Conservation (phyloP, 2,797 vertebrate genomes). For the Pangasius mekongensis region DNA sequence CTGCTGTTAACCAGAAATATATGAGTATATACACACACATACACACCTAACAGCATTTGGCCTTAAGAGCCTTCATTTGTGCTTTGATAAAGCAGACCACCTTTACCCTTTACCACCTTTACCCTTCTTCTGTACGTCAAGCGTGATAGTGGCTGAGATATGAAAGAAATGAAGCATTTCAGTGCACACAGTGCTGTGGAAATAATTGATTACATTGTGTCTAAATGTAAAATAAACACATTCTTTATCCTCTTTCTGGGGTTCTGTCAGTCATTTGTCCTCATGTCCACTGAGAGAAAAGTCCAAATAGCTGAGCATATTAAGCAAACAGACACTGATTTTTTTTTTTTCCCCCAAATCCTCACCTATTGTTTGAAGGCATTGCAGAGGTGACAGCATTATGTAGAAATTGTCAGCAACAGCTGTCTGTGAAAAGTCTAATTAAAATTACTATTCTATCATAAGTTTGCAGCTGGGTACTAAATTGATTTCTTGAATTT, state of each 20-base stretch:
- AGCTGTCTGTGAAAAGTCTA: slow-evolving; percentile 6
- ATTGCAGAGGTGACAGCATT: background rate
- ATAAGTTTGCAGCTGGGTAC: slow-evolving; percentile 1
- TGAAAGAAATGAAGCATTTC: background rate
- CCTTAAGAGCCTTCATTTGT: background rate
- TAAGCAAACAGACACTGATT: background rate
- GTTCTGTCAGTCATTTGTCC: slow-evolving; percentile 5
- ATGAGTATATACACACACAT: background rate
- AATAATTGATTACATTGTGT: background rate
- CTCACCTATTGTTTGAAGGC: background rate
- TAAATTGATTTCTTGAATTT: slow-evolving; percentile 12
- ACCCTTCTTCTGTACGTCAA: background rate
- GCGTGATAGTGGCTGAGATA: background rate
- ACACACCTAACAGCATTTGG: background rate
- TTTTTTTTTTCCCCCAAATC: background rate
- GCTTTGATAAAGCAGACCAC: background rate
- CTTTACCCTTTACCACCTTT: background rate
- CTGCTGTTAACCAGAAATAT: background rate
- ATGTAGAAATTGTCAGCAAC: background rate
- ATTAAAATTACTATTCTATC: slow-evolving; percentile 14
- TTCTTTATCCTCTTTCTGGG: background rate
- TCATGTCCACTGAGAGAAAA: slow-evolving; percentile 13
- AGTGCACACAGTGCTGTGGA: background rate
- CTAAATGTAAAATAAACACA: background rate
- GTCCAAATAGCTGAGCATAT: background rate